Percentiles rank a stretch among this genome's conserved stretches.
phyloP scores from a whole-genome alignment of 2,113 vertebrate species.

The Saccopteryx leptura region DNA sequence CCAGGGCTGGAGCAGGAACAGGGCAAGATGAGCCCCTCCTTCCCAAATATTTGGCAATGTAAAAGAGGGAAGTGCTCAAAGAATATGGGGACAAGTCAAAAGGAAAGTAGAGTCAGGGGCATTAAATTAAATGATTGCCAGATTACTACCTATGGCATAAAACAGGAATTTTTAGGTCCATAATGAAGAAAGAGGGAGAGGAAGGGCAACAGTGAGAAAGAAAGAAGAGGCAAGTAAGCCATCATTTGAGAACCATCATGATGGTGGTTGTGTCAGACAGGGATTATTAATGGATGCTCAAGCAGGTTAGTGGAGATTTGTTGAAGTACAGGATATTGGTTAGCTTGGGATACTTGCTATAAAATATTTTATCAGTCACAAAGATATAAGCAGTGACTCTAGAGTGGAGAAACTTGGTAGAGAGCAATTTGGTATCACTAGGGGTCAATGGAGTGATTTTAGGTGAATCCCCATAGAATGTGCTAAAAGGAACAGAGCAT shows the following conservation, averaged over 20 bases:
- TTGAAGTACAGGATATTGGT: background rate
- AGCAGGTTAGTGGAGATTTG: background rate
- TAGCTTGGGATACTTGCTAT: background rate
- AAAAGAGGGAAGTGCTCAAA: constrained; percentile 36
- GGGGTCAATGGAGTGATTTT: background rate
- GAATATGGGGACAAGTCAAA: background rate
- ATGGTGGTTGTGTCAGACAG: background rate
- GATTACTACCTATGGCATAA: background rate
- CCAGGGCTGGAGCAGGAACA: background rate
- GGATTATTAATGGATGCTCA: background rate
- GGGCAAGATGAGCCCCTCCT: background rate
- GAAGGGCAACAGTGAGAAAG: background rate
- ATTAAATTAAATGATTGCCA: background rate
- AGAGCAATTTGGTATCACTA: background rate
- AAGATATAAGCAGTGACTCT: background rate
- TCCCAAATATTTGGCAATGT: constrained; percentile 16
- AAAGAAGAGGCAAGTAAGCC: background rate
- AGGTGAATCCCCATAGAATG: background rate
- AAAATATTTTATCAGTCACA: background rate
- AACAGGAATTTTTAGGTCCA: background rate
- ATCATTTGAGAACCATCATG: background rate
- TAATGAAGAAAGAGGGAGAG: background rate
- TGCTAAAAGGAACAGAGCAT: background rate
- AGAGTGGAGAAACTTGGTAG: background rate
- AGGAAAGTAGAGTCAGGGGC: background rate